A percentile compares a stretch with the other conserved stretches of the same genome.
Evolutionary conservation across 2,888 invertebrate species (phyloP).

Genomic region (Pollenia labialis): DNA sequence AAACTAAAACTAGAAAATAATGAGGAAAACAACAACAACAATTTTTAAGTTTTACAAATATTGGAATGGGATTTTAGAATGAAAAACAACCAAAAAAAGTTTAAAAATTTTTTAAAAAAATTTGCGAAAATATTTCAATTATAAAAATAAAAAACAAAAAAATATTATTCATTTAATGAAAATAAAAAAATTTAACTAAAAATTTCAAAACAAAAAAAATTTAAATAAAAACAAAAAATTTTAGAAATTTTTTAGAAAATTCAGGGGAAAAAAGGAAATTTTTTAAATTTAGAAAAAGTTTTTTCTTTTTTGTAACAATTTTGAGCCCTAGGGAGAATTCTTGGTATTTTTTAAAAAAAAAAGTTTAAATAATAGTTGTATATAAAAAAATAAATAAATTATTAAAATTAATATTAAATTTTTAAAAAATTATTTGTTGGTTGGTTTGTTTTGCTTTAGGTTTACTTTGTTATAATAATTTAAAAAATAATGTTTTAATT

Average conservation of each 20-base stretch:
- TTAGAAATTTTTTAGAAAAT: conserved; percentile 38
- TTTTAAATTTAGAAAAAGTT: conserved; percentile 52
- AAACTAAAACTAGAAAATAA: conserved; percentile 59
- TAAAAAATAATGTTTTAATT: conserved; percentile 25
- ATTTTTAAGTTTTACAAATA: conserved; percentile 19
- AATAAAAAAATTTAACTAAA: conserved; percentile 56
- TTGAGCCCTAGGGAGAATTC: conserved; percentile 82
- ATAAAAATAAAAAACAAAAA: conserved; percentile 43
- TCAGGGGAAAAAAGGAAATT: conserved; percentile 54
- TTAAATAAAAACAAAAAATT: conserved; percentile 44
- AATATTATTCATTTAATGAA: conserved; percentile 70
- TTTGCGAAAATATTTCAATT: conserved; percentile 47
- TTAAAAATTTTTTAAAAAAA: conserved; percentile 59
- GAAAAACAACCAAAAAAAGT: conserved; percentile 19
- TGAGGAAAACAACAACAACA: conserved; percentile 48
- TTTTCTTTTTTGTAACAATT: conserved; percentile 69
- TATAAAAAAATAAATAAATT: conserved; percentile 66
- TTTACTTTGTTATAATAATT: neutral
- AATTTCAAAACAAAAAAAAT: conserved; percentile 42
- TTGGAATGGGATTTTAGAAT: conserved; percentile 58
- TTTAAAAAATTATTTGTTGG: conserved; percentile 47
- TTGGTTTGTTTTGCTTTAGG: conserved; percentile 65
- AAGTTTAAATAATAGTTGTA: conserved; percentile 22
- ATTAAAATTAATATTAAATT: conserved; percentile 48
- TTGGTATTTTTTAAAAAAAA: conserved; percentile 75